A percentile compares a stretch with the other conserved stretches of the same genome.
Conservation (phyloP, 1,140 invertebrate species). For the Halyomorpha halys region DNA sequence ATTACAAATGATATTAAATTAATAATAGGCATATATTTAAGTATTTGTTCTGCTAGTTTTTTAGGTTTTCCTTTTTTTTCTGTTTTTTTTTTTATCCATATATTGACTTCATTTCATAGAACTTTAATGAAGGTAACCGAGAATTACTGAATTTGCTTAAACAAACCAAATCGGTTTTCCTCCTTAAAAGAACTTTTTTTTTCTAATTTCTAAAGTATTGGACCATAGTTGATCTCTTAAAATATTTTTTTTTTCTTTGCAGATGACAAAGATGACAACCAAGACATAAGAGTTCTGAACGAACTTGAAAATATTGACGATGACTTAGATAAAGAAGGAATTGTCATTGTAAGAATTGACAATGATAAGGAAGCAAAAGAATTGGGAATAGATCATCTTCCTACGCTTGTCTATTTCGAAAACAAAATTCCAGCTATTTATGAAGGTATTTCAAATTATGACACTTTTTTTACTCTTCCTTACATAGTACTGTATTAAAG, state of each 20-base stretch:
- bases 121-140: no score
- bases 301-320: conserved; percentile 89
- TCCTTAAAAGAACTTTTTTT: no score
- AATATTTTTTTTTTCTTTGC: conserved; percentile 30
- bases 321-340: conserved; percentile 78
- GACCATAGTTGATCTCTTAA: not conserved
- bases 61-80: no score
- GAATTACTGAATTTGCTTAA: no score
- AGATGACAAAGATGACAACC: conserved; percentile 85
- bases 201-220: not conserved
- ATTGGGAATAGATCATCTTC: conserved; percentile 81
- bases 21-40: no score
- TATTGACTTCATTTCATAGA: no score
- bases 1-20: no score
- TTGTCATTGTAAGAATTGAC: conserved; percentile 80
- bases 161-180: no score
- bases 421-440: conserved; percentile 84
- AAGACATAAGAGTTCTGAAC: conserved; percentile 76
- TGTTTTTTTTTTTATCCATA: no score
- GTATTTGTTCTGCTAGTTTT: no score
- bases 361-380: conserved; percentile 80
- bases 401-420: conserved; percentile 81
- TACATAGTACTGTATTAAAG: not conserved
- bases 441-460: conserved; percentile 45
- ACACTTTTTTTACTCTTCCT: not conserved